A percentile compares a stretch with the other conserved stretches of the same genome.
Conservation (phyloP, 2,113 vertebrate genomes). For the Fulica atra region DNA sequence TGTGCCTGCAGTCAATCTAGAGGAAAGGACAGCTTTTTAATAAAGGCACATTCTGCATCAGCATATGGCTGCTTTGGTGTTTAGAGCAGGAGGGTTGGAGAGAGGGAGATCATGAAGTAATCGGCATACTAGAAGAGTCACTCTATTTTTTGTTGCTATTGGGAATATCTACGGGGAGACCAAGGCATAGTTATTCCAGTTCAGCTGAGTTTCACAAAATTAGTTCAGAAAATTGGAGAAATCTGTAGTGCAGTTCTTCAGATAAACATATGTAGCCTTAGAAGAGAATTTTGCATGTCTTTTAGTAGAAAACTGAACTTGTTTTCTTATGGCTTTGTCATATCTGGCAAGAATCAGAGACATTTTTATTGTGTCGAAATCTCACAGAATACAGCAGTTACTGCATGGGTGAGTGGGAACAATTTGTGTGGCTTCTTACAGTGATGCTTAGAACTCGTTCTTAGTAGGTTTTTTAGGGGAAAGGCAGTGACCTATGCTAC, state of each 20-base stretch:
- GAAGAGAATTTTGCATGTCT: not conserved
- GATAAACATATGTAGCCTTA: not conserved
- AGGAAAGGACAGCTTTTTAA: not conserved
- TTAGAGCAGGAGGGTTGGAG: not conserved
- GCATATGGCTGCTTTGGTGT: not conserved
- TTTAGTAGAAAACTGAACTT: not conserved
- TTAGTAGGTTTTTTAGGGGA: not conserved
- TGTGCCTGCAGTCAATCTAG: not conserved
- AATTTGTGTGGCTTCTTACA: not conserved
- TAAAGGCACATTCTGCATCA: conserved; percentile 13
- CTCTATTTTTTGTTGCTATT: not conserved
- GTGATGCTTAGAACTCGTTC: not conserved
- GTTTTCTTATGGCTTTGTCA: not conserved
- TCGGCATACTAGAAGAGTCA: not conserved
- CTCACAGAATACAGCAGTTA: not conserved
- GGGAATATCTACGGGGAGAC: not conserved
- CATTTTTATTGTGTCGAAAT: not conserved
- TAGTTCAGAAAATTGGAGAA: not conserved
- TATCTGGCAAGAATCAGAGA: not conserved
- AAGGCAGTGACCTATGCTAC: not conserved
- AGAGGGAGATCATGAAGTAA: not conserved
- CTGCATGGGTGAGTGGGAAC: not conserved
- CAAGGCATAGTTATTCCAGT: not conserved
- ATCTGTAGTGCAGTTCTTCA: not conserved
- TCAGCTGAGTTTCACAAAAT: not conserved